These are phyloP conservation scores for Engystomops pustulosus DNA, from an alignment of 2,113 vertebrate genomes.

Conservation along the genomic window DNA sequence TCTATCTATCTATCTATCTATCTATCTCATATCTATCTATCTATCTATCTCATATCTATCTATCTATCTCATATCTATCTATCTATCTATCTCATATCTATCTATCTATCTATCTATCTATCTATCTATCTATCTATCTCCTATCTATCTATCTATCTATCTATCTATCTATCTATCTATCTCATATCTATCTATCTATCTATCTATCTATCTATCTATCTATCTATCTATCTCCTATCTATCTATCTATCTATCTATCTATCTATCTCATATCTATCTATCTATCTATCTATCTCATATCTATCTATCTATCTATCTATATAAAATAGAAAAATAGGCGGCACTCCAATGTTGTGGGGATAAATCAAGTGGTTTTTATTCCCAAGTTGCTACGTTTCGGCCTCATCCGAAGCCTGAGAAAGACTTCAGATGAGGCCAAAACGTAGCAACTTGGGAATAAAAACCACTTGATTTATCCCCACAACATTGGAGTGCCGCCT, in stretches of 20 bases:
- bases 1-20: neutral
- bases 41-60: slow-evolving; percentile 16
- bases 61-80: neutral
- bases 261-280: neutral
- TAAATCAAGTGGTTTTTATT: no score
- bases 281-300: neutral
- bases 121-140: neutral
- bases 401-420: no score
- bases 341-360: no score
- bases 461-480: no score
- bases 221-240: neutral
- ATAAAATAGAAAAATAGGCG: no score
- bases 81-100: slow-evolving; percentile 6
- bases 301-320: neutral
- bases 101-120: slow-evolving; percentile 13
- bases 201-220: neutral
- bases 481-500: no score
- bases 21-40: neutral
- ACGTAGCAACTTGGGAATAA: no score
- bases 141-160: neutral
- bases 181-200: neutral
- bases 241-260: neutral
- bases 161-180: neutral
- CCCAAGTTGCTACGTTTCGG: no score
- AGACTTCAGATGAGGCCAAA: no score